Evolutionary conservation across 2,113 vertebrate species (phyloP).

Genomic region (Psettodes erumei): DNA sequence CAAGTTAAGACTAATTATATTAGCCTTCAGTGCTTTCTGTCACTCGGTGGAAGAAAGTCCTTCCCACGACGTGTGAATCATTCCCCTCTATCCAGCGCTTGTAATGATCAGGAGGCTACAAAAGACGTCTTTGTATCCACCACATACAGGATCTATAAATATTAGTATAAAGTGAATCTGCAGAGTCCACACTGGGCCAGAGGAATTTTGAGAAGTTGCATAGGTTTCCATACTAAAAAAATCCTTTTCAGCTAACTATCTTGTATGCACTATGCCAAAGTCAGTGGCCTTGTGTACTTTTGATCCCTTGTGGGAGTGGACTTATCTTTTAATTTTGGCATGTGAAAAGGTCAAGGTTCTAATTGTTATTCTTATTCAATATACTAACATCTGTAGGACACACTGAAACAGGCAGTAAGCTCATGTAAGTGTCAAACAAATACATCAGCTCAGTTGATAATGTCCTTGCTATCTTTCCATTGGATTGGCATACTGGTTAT

Average conservation of each 20-base stretch:
- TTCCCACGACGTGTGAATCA: neutral
- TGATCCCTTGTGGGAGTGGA: slow-evolving; percentile 20
- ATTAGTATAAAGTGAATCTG: neutral
- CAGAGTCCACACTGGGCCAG: neutral
- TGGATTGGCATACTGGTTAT: slow-evolving; percentile 25
- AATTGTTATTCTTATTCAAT: slow-evolving; percentile 22
- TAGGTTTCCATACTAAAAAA: neutral
- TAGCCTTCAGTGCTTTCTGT: neutral
- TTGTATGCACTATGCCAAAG: slow-evolving; percentile 6
- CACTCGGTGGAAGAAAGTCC: neutral
- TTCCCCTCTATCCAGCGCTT: neutral
- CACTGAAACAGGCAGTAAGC: slow-evolving; percentile 14
- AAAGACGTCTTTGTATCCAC: neutral
- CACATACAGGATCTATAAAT: neutral
- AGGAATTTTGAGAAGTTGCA: neutral
- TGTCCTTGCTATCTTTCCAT: slow-evolving; percentile 31
- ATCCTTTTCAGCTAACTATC: neutral
- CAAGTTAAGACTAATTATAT: neutral
- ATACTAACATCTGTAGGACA: slow-evolving; percentile 5
- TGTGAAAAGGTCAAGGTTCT: slow-evolving; percentile 59
- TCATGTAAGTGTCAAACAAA: slow-evolving; percentile 41
- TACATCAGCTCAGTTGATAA: slow-evolving; percentile 24
- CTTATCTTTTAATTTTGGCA: slow-evolving; percentile 36
- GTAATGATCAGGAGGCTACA: neutral
- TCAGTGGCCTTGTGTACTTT: neutral